Evolutionary conservation across 64 coral and sea anemone genomes (phyloP), one percentile per base, ranked within the genome.

Genomic region (Acropora yongei): DNA sequence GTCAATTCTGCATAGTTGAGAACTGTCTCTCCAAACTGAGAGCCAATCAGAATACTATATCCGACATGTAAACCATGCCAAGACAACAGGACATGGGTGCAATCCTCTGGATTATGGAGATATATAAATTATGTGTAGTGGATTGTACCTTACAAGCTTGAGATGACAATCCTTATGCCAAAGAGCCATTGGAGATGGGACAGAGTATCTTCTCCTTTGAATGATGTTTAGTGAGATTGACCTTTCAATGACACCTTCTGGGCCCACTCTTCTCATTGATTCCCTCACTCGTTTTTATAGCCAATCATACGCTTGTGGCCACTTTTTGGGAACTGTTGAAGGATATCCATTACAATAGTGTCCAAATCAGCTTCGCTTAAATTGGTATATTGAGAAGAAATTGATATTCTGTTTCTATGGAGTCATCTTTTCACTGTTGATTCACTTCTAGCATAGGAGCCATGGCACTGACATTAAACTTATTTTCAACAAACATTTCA

Each of bases 221-320:
- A 87, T 77, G 9, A 88, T 88, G 57, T 88, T 88, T 58, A 88
- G 57, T 10, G 72, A 88, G 49, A 88, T 88, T 49, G 86, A 88
- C 86, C 74, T 11, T 88, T 88, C 86, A 88, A 88, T 88, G 30
- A 88, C 86, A 77, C 86, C 86, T 88, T 88, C 72, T 18, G 86
- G 86, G 47, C 77, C 86, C 74, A 76, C 86, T 55, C 66, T 76
- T 4, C 74, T 69, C 72, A 77, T 88, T 55, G 42, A 18, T 55
- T 88, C 86, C 71, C 66, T 41, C 9, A 75, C 86, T 74, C 53
- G 5, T 45, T 51, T 88, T 19, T 88, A 40, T 88, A 77, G 18
- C 86, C 86, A 88, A 88, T 88, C 68, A 88, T 88, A 1, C 68
- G 44, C 48, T 88, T 75, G 86, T 88, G 75, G 86, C 86, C 86